Evolutionary conservation across 2,113 vertebrate species (phyloP).

Genomic region (Xiphophorus maculatus): DNA sequence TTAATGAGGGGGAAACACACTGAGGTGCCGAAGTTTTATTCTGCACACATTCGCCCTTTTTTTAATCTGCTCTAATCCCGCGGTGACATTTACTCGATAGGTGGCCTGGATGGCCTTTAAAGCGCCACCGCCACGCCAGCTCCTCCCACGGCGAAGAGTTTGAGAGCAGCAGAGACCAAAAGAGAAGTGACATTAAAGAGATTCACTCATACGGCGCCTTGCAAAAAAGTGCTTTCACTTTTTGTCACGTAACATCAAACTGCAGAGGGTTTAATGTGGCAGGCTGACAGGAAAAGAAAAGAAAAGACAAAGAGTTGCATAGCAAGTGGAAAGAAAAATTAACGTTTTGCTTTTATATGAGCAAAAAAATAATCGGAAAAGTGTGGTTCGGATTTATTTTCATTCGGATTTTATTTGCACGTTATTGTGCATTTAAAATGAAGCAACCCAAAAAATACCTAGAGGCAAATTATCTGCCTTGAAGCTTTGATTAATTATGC

Average conservation of each 20-base stretch:
- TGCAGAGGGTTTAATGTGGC: neutral
- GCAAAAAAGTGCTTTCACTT: neutral
- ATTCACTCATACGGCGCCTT: constrained; percentile 4
- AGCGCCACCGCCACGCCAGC: constrained; percentile 29
- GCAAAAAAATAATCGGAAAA: neutral
- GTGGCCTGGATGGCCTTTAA: constrained; percentile 61
- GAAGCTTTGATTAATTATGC: too few species aligned
- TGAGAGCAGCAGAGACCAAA: constrained; percentile 30
- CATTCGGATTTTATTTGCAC: too few species aligned
- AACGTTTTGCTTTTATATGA: neutral
- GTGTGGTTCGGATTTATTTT: neutral
- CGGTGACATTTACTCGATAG: constrained; percentile 69
- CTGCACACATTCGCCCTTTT: constrained; percentile 57
- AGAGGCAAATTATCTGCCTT: too few species aligned
- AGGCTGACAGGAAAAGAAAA: neutral
- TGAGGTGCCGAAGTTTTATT: constrained; percentile 58
- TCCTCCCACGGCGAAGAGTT: constrained; percentile 34
- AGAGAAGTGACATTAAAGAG: constrained; percentile 38
- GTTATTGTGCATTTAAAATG: too few species aligned
- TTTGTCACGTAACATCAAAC: neutral
- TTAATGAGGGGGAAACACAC: constrained; percentile 63
- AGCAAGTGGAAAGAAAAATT: neutral
- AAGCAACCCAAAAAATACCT: too few species aligned
- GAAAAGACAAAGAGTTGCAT: neutral
- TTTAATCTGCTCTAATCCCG: constrained; percentile 74